phyloP scores from a whole-genome alignment of 2,113 vertebrate species.

The Zonotrichia leucophrys region DNA sequence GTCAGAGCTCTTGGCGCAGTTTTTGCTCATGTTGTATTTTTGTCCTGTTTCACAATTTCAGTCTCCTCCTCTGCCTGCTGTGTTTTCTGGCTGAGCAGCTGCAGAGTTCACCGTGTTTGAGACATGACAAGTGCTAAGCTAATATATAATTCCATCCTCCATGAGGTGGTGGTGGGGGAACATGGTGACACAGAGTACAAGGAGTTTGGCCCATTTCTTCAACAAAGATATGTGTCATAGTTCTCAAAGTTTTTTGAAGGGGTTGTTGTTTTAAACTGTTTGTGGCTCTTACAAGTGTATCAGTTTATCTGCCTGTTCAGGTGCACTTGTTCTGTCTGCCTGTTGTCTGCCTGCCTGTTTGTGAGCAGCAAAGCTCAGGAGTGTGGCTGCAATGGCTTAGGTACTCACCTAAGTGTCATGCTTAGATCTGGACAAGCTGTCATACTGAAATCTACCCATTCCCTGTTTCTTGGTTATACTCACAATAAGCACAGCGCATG shows the following conservation, averaged over 20 bases:
- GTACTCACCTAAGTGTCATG: background rate
- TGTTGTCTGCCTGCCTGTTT: background rate
- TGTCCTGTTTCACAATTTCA: background rate
- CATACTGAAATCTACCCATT: background rate
- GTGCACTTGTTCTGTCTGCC: background rate
- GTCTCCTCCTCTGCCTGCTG: background rate
- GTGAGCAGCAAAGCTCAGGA: background rate
- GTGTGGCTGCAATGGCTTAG: background rate
- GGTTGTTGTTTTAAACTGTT: background rate
- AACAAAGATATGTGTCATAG: background rate
- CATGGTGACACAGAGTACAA: accelerated
- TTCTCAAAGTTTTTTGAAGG: background rate
- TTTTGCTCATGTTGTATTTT: background rate
- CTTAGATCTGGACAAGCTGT: background rate
- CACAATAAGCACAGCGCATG: background rate
- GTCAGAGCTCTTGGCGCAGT: background rate
- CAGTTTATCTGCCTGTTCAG: background rate
- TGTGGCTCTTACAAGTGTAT: background rate
- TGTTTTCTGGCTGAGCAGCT: background rate
- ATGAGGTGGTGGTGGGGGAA: background rate
- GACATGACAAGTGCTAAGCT: accelerated
- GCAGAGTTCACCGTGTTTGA: background rate
- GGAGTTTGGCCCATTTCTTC: background rate
- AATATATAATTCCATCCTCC: background rate
- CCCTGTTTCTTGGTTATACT: background rate